A percentile compares a stretch with the other conserved stretches of the same genome.
Evolutionary conservation across 2,888 invertebrate species (phyloP).

Genomic region (Carcina quercana): DNA sequence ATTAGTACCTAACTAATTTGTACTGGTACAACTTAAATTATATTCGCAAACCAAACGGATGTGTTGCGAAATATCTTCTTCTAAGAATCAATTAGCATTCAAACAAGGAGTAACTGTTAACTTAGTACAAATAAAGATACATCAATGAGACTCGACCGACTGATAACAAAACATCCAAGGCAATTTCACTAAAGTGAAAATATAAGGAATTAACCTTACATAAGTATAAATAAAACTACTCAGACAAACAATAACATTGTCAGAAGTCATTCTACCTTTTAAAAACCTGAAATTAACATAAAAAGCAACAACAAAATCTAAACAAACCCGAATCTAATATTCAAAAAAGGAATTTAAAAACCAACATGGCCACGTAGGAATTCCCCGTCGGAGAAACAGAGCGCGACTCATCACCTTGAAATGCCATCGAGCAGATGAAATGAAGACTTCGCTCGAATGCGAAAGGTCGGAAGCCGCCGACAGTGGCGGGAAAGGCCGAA

Average conservation of each 20-base stretch:
- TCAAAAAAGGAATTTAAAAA: background rate
- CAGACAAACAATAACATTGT: constrained; percentile 1
- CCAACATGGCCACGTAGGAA: constrained; percentile 8
- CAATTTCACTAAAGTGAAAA: too few relatives aligned
- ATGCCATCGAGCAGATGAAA: constrained; percentile 65
- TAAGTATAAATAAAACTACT: constrained; percentile 1
- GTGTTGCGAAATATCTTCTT: constrained; percentile 11
- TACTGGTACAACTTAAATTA: constrained; percentile 16
- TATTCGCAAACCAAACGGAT: constrained; percentile 15
- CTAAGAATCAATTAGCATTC: constrained; percentile 5
- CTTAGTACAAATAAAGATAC: too few relatives aligned
- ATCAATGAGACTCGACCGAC: background rate
- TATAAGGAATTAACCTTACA: too few relatives aligned
- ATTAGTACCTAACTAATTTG: constrained; percentile 23
- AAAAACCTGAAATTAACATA: background rate
- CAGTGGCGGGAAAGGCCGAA: constrained; percentile 76
- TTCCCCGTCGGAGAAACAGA: constrained; percentile 7
- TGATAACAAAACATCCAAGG: background rate
- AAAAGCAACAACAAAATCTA: background rate
- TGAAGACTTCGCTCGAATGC: constrained; percentile 71
- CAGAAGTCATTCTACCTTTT: background rate
- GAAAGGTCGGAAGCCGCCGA: constrained; percentile 67
- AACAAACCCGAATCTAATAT: background rate
- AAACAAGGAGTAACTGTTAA: too few relatives aligned
- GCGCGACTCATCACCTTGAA: constrained; percentile 21